Conservation (phyloP, 2,888 invertebrate species). For the Caenorhabditis sinica region DNA sequence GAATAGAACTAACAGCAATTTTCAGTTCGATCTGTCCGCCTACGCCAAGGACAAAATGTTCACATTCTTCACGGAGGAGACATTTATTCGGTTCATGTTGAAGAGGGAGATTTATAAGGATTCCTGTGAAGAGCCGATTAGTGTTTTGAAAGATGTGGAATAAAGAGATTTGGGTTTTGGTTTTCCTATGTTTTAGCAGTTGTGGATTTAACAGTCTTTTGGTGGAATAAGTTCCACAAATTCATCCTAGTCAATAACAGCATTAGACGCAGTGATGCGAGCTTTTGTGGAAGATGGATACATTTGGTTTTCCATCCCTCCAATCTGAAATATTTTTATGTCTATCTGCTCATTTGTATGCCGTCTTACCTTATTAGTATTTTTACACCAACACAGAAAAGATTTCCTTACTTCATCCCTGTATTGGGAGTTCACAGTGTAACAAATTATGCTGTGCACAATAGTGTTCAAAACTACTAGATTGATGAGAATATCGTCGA, state of each 20-base stretch:
- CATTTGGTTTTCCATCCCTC: no score
- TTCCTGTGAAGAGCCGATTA: neutral
- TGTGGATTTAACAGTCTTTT: no score
- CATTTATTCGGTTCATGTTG: constrained; percentile 27
- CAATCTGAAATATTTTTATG: no score
- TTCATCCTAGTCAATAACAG: no score
- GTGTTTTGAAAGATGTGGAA: constrained; percentile 12
- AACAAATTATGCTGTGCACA: neutral
- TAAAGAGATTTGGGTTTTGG: constrained; percentile 1
- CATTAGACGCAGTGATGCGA: no score
- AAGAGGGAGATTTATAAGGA: constrained; percentile 9
- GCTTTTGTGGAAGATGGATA: no score
- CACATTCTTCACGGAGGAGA: constrained; percentile 10
- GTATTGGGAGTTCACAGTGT: neutral
- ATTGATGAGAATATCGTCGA: neutral
- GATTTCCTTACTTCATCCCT: neutral
- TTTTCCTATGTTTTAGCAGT: no score
- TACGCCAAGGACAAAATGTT: constrained; percentile 14
- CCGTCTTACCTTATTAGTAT: neutral
- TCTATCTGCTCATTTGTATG: no score
- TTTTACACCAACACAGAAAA: neutral
- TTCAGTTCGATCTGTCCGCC: constrained; percentile 11
- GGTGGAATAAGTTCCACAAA: no score
- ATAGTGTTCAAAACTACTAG: neutral
- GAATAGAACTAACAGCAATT: neutral